Evolutionary conservation across 2,888 invertebrate genomes (phyloP).

Genomic region (Scelioninae gen. 1): DNA sequence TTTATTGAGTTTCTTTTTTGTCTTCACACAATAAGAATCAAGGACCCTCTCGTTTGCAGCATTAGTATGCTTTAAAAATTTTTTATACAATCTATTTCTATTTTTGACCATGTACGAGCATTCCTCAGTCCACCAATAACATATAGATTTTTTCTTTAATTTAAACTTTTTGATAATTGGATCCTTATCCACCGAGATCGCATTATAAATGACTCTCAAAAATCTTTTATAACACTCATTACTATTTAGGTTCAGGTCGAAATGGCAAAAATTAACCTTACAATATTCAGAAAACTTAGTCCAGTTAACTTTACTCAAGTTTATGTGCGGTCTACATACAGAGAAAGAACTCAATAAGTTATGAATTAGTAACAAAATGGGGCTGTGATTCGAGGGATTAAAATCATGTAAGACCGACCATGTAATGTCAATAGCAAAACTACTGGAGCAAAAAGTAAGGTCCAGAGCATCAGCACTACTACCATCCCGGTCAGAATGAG

Average conservation of each 20-base stretch:
- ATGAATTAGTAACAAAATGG: no score
- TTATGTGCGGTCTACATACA: no score
- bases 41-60: background rate
- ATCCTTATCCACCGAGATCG: background rate
- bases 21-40: background rate
- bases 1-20: background rate
- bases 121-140: conserved; percentile 1
- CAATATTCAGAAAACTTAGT: no score
- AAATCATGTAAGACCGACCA: no score
- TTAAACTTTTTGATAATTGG: background rate
- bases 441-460: no score
- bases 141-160: background rate
- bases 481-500: no score
- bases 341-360: no score
- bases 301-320: no score
- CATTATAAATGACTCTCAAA: background rate
- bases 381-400: no score
- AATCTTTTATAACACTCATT: background rate
- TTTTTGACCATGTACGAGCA: background rate
- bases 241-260: background rate
- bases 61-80: background rate
- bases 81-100: background rate
- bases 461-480: no score
- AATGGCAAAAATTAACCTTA: background rate
- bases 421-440: no score